Evolutionary conservation across 2,113 vertebrate genomes (phyloP).

Genomic region (Periophthalmodon schlosseri): DNA sequence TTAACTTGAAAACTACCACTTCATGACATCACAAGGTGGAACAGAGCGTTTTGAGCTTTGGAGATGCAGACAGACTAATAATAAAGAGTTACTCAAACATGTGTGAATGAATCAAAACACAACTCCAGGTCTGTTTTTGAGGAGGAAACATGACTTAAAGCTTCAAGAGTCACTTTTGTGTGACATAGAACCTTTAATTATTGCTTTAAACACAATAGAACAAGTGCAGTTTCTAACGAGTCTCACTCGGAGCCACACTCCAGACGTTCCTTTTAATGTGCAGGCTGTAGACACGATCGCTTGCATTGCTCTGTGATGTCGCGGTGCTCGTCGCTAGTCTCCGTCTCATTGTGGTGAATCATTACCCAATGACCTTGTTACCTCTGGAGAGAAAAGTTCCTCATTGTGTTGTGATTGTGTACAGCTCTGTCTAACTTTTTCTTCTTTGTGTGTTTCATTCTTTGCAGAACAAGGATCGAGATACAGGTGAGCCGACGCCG

Average conservation of each 20-base stretch:
- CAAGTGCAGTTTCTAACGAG: no score
- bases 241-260: not conserved
- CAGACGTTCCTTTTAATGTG: not conserved
- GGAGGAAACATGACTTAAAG: no score
- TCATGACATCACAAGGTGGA: no score
- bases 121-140: no score
- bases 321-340: not conserved
- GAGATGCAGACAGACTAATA: no score
- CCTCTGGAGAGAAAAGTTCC: slow-evolving; percentile 1
- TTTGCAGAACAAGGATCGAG: slow-evolving; percentile 81
- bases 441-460: slow-evolving; percentile 19
- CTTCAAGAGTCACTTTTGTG: no score
- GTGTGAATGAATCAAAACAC: no score
- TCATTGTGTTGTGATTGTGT: not conserved
- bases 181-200: not conserved
- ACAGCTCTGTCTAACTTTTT: slow-evolving; percentile 6
- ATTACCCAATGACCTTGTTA: slow-evolving; percentile 1
- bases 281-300: not conserved
- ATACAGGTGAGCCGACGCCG: slow-evolving; percentile 81
- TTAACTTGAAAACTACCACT: no score
- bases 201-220: not conserved
- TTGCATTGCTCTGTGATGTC: not conserved
- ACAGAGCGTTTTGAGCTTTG: no score
- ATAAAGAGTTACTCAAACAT: no score
- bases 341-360: not conserved